These are phyloP conservation scores for Hippoglossus stenolepis DNA, from an alignment of 2,113 vertebrate genomes.

Conservation along the genomic window DNA sequence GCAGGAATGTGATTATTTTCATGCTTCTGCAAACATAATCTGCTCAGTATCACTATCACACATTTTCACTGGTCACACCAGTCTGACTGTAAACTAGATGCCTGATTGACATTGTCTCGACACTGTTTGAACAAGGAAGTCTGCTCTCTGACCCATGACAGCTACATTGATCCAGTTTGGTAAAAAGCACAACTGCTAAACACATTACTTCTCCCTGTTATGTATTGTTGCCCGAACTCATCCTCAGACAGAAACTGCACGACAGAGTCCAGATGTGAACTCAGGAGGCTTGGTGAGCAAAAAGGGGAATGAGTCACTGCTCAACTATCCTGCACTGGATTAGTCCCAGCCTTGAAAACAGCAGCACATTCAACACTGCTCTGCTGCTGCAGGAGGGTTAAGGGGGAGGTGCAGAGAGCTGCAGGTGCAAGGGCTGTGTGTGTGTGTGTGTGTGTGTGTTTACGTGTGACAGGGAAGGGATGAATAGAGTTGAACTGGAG, in stretches of 20 bases:
- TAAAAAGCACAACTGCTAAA: neutral
- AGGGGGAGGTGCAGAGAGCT: conserved; percentile 41
- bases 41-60: neutral
- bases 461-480: conserved; percentile 17
- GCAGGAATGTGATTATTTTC: too few species aligned
- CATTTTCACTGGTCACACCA: neutral
- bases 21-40: neutral
- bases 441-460: conserved; percentile 16
- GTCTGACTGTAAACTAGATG: too few species aligned
- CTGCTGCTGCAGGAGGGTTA: conserved; percentile 41
- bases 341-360: conserved; percentile 29
- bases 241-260: neutral
- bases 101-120: neutral
- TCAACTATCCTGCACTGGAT: conserved; percentile 12
- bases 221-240: neutral
- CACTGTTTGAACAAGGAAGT: neutral
- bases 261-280: conserved; percentile 5
- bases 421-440: conserved; percentile 65
- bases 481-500: conserved; percentile 26
- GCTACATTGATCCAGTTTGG: neutral
- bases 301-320: conserved; percentile 18
- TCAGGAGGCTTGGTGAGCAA: neutral
- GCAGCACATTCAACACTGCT: conserved; percentile 32
- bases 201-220: conserved; percentile 3
- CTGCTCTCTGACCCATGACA: conserved; percentile 5